Evolutionary conservation across 2,888 invertebrate species (phyloP), one percentile per base, ranked within the genome.

Genomic region (Hesperia comma): DNA sequence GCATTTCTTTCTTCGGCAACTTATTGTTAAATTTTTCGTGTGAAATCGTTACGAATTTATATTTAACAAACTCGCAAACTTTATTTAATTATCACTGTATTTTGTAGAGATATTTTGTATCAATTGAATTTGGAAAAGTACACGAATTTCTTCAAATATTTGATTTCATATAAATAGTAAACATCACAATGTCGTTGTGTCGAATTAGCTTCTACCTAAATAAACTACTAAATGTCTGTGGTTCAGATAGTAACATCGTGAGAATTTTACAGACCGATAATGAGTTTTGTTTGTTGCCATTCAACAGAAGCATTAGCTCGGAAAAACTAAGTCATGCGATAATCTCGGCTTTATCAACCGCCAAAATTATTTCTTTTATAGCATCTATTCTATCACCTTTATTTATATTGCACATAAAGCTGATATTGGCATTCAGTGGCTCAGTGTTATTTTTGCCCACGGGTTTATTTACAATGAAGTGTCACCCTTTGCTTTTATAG

Each of bases 241-340:
- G 15, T 53, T 53, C 57, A 49, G 37, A 40, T 43, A 62, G 53
- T 67, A 70, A 70, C 68, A 72, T 75, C 88, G 88, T 88, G 88
- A 83, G 88, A 88, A 88, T 69, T 71, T 77, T 71, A 72, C 75
- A 72, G 78, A 73, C 72, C 75, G 74, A 75, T 78, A 79, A 82
- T 83, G 82, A 80, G 77, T 81, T 79, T 83, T 79, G 80, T 80
- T 80, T 80, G 79, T 81, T 79, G 73, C 77, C 70, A 89, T 90
- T 88, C 84, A 89, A 74, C 74, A 73, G 76, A 90, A 87, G 91
- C 87, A 88, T 85, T 79, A 86, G 88, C 80, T 84, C 84, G 88
- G 85, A 88, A 91, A 90, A 87, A 89, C 86, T 85, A 84, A 87
- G 87, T 82, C 85, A 90, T 88, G 83, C 86, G 84, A 83, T 86